Conservation (phyloP, 2,113 vertebrate species). For the Thamnophis sirtalis region DNA sequence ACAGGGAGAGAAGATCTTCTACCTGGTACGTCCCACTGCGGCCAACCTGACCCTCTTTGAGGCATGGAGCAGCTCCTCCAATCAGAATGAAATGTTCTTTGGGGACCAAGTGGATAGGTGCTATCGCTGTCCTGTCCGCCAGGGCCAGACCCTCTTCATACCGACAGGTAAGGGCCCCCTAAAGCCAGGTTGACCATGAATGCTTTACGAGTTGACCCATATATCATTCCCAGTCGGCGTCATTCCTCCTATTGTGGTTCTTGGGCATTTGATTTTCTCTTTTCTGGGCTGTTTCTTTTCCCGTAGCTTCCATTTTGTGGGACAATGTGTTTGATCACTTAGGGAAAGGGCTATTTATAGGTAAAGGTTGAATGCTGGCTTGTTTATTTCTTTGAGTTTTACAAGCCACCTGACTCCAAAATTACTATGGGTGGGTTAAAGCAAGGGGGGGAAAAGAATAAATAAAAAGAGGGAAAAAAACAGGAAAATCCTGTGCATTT, state of each 20-base stretch:
- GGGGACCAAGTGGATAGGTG: slow-evolving; percentile 92
- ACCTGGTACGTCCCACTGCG: slow-evolving; percentile 83
- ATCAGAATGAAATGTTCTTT: slow-evolving; percentile 93
- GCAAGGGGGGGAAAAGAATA: neutral
- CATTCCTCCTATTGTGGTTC: neutral
- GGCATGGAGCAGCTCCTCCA: slow-evolving; percentile 88
- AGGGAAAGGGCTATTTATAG: neutral
- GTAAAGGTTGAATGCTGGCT: neutral
- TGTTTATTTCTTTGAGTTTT: neutral
- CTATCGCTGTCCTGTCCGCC: slow-evolving; percentile 88
- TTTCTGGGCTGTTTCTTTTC: neutral
- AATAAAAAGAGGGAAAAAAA: neutral
- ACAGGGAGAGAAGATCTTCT: slow-evolving; percentile 93
- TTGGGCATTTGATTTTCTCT: neutral
- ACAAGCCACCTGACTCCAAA: neutral
- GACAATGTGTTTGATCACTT: neutral
- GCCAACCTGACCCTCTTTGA: slow-evolving; percentile 89
- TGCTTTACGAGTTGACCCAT: too few relatives aligned
- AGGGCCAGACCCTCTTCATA: slow-evolving; percentile 93
- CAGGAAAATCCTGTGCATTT: neutral
- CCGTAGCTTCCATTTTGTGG: neutral
- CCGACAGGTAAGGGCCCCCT: slow-evolving; percentile 76
- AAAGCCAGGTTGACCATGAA: neutral
- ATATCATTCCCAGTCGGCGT: too few relatives aligned
- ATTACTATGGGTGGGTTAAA: neutral